Evolutionary conservation across 53 echinoderm and acorn worm genomes (phyloP).

Genomic region (Astropecten irregularis): DNA sequence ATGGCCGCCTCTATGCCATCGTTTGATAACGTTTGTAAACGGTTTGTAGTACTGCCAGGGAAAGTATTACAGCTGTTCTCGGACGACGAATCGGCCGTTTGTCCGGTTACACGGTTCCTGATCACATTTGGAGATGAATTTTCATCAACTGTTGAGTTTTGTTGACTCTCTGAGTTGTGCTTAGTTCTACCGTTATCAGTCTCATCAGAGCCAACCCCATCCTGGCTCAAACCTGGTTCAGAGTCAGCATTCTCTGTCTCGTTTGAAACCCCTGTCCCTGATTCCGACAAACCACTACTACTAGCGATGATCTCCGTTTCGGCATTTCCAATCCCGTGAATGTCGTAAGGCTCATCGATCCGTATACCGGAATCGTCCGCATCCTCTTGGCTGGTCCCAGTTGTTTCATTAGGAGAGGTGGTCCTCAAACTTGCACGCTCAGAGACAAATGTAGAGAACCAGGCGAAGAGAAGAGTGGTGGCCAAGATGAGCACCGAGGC

Average conservation of each 20-base stretch:
- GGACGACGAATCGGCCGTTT: neutral
- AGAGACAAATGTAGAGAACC: conserved; percentile 86
- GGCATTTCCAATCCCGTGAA: too few relatives aligned
- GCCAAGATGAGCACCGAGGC: conserved; percentile 69
- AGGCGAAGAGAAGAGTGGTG: conserved; percentile 79
- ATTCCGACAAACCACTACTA: neutral
- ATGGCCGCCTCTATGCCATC: neutral
- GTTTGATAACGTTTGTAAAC: conserved; percentile 34
- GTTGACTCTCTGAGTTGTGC: neutral
- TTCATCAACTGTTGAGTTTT: neutral
- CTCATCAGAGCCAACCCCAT: neutral
- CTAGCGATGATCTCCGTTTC: neutral
- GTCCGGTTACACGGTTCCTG: conserved; percentile 43
- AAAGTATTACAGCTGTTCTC: neutral
- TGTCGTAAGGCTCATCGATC: neutral
- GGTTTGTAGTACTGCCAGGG: neutral
- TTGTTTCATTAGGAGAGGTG: conserved; percentile 15
- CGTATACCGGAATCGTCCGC: conserved; percentile 32
- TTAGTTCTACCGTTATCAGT: neutral
- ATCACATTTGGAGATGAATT: neutral
- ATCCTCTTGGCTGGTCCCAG: conserved; percentile 12
- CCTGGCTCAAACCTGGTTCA: neutral
- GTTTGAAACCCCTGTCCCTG: neutral
- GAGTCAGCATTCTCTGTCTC: neutral
- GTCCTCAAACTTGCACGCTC: conserved; percentile 45